Evolutionary conservation across 2,113 vertebrate species (phyloP).

Genomic region (Rousettus leschenaultii): DNA sequence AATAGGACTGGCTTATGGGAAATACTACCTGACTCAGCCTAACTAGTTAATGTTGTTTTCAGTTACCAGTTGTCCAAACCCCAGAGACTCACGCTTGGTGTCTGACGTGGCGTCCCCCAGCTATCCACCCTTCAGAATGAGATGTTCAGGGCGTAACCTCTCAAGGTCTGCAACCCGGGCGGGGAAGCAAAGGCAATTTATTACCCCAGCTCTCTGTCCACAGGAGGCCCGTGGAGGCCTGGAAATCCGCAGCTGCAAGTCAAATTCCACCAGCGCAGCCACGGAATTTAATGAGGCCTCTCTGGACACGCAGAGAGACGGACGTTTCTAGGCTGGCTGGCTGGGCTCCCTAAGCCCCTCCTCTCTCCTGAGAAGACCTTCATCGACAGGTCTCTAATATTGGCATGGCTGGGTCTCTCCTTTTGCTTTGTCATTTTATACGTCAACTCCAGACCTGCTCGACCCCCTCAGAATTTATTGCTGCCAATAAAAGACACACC

Average conservation of each 20-base stretch:
- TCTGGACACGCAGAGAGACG: neutral
- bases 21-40: accelerated
- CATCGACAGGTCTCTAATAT: accelerated
- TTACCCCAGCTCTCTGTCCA: neutral
- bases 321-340: neutral
- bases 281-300: neutral
- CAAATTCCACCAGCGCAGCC: neutral
- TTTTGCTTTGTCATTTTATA: neutral
- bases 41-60: accelerated
- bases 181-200: neutral
- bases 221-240: neutral
- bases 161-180: neutral
- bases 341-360: neutral
- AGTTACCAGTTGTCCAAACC: neutral
- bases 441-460: neutral
- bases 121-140: neutral
- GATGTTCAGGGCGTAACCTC: neutral
- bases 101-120: neutral
- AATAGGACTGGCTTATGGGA: neutral
- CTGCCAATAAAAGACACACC: neutral
- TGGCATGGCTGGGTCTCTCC: neutral
- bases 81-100: accelerated
- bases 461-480: neutral
- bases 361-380: neutral
- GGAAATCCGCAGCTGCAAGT: neutral